Evolutionary conservation across 2,113 vertebrate species (phyloP), one percentile per base, ranked within the genome.

Genomic region (Budorcas taxicolor): DNA sequence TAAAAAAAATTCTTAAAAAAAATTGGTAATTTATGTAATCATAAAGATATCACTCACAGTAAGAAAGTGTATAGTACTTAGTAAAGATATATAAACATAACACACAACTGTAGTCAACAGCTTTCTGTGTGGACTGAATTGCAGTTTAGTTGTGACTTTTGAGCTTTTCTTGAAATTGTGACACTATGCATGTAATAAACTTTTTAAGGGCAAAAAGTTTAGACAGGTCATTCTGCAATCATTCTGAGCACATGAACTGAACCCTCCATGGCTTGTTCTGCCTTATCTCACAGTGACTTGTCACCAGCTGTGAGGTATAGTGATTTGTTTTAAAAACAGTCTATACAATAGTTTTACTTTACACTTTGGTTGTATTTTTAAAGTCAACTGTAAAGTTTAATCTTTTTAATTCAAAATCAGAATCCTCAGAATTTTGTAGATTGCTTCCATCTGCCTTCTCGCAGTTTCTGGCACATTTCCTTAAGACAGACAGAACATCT

Each of bases 361-460:
- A 50, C 5, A 90, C 13, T 88, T 92, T 47, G 6, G 12, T 80
- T 90, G 21, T 81, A n/a, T 97, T 97, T 95, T 91, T 64, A n/a
- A 81, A 74, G 89, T 85, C 19, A 96, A 43, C 64, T 84, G 45
- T 74, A 87, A 87, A 86, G 47, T 25, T 80, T 87, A 64, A 87
- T 92, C 43, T 91, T 88, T 92, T 71, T 60, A 60, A 93, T 95
- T 95, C 47, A 89, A 58, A 91, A 47, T 93, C 29, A 82, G 89
- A 94, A 78, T 9, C 47, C 13, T n/a, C 78, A 87, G 33, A 88
- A 47, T 86, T 88, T 45, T 58, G 12, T 55, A 62, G 15, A 76
- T 97, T 74, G 36, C 67, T 92, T 95, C 82, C n/a, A 23, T 87
- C 62, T 88, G 31, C 67, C 33, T 82, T 64, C 50, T 74, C 40